phyloP scores from a whole-genome alignment of 92 coral and sea anemone genomes.

The Heteractis magnifica region DNA sequence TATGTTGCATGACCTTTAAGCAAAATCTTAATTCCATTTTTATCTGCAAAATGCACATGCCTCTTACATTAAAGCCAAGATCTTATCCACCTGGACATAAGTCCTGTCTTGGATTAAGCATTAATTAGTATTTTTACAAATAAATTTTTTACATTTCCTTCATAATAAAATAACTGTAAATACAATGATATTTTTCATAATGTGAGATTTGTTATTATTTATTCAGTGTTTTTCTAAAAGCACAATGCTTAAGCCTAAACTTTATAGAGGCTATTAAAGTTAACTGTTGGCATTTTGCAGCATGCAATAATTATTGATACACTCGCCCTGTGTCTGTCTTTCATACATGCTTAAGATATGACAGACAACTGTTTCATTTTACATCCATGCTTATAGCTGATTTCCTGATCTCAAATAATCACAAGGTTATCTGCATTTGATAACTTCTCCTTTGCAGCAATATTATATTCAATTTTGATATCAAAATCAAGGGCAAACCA shows the following conservation, averaged over 20 bases:
- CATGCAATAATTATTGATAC: neutral
- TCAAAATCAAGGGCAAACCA: neutral
- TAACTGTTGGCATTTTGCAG: neutral
- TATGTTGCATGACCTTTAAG: neutral
- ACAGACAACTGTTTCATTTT: slow-evolving; percentile 6
- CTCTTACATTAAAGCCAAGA: neutral
- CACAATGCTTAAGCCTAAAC: too few relatives aligned
- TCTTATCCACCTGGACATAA: neutral
- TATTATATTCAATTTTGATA: neutral
- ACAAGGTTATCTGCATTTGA: neutral
- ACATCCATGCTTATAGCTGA: neutral
- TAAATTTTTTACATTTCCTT: too few relatives aligned
- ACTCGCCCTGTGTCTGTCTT: too few relatives aligned
- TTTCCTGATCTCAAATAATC: neutral
- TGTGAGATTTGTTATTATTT: too few relatives aligned
- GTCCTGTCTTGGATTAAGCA: neutral
- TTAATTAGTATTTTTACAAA: too few relatives aligned
- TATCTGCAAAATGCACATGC: neutral
- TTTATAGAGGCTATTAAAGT: too few relatives aligned
- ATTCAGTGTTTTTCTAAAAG: too few relatives aligned
- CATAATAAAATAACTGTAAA: too few relatives aligned
- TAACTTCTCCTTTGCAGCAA: neutral
- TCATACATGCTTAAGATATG: too few relatives aligned
- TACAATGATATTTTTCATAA: too few relatives aligned
- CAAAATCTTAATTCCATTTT: neutral